Evolutionary conservation across 1,140 invertebrate species (phyloP), one percentile per base, ranked within the genome.

Genomic region (Ostrea edulis): DNA sequence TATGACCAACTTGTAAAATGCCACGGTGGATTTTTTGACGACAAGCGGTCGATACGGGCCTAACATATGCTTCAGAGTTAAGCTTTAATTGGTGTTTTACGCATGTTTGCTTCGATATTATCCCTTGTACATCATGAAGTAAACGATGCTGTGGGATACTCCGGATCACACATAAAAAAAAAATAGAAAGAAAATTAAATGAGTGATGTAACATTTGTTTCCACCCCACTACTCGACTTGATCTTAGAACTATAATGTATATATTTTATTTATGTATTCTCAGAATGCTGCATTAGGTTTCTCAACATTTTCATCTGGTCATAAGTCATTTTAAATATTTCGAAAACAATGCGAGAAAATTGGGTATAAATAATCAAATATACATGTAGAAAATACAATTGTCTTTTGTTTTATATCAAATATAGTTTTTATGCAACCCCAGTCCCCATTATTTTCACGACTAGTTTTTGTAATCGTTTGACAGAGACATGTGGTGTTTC

Each of bases 1-100:
- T 77, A 77, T 77, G 68, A 77, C 25, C 68, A 35, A 77, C 68
- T 77, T 77, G 68, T 29, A 77, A 77, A 77, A 77, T 77, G 68
- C 35, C 35, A 44, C 35, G 35, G 35, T 77, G 68, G 29, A 77
- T 29, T 62, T 77, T 25, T 25, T 35, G 14, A 29, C 29, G 68
- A 25, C 29, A 77, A 35, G 68, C 22, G 68, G 68, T 77, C 68
- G 68, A 77, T 77, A 77, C 68, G 68, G 68, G 68, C 29, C 68
- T 77, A 77, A 77, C 68, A 77, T 77, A 77, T 77, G 68, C 12
- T 77, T 77, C 68, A 25, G 29, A 77, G 29, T 77, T 77, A 25
- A 77, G 29, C 68, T 25, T 77, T 77, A 29, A 29, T 29, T 25
- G 68, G 68, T 77, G 25, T 77, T 77, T 77, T 77, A 62, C 55